Percentiles rank a stretch among this genome's conserved stretches.
Evolutionary conservation across 2,113 vertebrate species (phyloP).

Genomic region (Penelope pileata): DNA sequence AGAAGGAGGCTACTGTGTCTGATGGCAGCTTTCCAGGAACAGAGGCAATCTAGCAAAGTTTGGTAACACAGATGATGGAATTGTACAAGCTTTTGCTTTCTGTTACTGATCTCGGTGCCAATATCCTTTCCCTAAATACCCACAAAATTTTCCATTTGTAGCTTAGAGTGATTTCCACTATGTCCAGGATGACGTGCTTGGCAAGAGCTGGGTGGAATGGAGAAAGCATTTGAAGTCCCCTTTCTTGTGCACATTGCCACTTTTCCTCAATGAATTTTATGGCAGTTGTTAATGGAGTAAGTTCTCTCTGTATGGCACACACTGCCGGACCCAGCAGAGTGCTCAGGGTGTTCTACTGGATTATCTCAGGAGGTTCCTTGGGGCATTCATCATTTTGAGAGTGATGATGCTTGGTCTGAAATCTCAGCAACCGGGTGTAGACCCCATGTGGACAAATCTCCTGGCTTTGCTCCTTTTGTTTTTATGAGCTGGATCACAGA

Average conservation of each 20-base stretch:
- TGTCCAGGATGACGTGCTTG: background rate
- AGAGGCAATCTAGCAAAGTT: conserved; percentile 50
- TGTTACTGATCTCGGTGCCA: conserved; percentile 26
- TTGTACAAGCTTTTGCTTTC: conserved; percentile 23
- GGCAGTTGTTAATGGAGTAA: background rate
- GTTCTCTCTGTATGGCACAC: background rate
- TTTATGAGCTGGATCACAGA: background rate
- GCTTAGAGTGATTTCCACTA: background rate
- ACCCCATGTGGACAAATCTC: background rate
- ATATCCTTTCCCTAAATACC: conserved; percentile 36
- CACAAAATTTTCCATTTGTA: conserved; percentile 59
- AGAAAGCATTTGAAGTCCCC: background rate
- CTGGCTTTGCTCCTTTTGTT: background rate
- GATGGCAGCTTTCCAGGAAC: conserved; percentile 46
- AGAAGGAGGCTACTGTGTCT: conserved; percentile 34
- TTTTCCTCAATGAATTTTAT: background rate
- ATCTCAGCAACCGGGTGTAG: background rate
- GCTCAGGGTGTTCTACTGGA: background rate
- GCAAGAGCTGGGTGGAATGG: background rate
- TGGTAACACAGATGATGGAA: conserved; percentile 48
- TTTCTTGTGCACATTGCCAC: background rate
- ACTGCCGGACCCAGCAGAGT: background rate
- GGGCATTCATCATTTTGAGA: accelerated
- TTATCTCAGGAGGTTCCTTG: background rate
- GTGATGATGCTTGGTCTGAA: background rate